These are phyloP conservation scores for Cydia strobilella DNA, from an alignment of 1,140 invertebrate genomes.

Conservation along the genomic window DNA sequence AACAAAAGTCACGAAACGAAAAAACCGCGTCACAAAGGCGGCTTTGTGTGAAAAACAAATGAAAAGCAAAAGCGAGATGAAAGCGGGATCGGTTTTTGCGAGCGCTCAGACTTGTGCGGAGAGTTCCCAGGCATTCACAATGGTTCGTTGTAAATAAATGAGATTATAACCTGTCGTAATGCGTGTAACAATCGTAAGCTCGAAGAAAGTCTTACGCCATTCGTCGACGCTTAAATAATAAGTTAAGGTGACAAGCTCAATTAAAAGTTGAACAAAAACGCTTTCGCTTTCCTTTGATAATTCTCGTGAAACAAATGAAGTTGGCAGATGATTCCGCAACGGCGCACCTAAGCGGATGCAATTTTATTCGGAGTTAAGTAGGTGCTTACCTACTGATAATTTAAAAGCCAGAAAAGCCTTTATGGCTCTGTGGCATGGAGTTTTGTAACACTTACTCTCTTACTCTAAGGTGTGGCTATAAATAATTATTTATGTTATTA, in stretches of 20 bases:
- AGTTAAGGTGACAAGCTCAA: constrained; percentile 35
- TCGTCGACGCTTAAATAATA: constrained; percentile 34
- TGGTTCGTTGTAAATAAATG: constrained; percentile 33
- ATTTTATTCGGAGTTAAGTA: neutral
- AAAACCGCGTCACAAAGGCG: constrained; percentile 3
- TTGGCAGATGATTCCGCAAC: constrained; percentile 17
- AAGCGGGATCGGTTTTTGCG: constrained; percentile 35
- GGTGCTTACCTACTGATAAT: neutral
- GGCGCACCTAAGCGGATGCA: constrained; percentile 12
- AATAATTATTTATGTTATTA: too few relatives aligned
- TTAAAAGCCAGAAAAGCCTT: too few relatives aligned
- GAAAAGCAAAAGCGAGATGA: constrained; percentile 41
- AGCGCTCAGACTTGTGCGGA: neutral
- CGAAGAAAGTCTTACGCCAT: constrained; percentile 37
- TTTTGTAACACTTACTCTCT: neutral
- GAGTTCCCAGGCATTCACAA: constrained; percentile 38
- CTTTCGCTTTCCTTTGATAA: constrained; percentile 30
- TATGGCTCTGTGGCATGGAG: neutral
- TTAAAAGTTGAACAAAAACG: constrained; percentile 28
- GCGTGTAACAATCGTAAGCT: constrained; percentile 26
- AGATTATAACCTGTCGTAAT: constrained; percentile 31
- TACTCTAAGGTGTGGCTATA: too few relatives aligned
- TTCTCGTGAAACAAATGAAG: constrained; percentile 23
- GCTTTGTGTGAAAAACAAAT: constrained; percentile 31
- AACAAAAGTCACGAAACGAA: constrained; percentile 19